Base-by-base conservation (phyloP, 2,888 invertebrate genomes). In the Xanthorhoe spadicearia region DNA sequence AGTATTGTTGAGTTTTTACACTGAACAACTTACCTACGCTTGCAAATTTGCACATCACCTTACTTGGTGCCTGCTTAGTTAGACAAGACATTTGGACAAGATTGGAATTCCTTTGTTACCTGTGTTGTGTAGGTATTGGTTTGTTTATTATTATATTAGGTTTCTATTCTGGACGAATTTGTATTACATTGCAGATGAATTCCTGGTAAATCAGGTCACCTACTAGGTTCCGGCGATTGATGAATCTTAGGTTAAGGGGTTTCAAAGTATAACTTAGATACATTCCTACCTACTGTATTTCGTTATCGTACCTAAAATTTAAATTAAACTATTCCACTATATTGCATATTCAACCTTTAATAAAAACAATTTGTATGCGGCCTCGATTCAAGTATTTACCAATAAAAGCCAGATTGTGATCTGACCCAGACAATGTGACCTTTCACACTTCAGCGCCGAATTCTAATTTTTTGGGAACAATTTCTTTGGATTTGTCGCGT, bases 141-240 rank as follows among this genome's bases (percentile, higher is more conserved):
- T 74, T 68, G 72, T 70, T 65, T 71, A 69, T 71, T 67, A 73
- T 71, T 73, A n/a, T n/a, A n/a, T 48, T 68, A 67, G 66, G 70
- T 66, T 77, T 72, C 70, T 74, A 71, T 74, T 71, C 68, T 68
- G 70, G 65, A 65, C 65, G 72, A 73, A 69, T 70, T 72, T 70
- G 73, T 72, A 71, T 71, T 71, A 67, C 69, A 60, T 56, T 65
- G 71, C 59, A 72, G 73, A 77, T 74, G 69, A 72, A 76, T 76
- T 70, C 68, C 70, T 75, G 75, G 76, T 75, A 73, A 75, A 77
- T 77, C 72, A 73, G 59, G 68, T 71, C 78, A 74, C 74, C 77
- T 70, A 79, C 71, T 81, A 74, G 71, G 64, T 66, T 68, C 48
- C 62, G 66, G 62, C 63, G 70, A 70, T 70, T 77, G 74, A 76